Conservation (phyloP, 2,888 invertebrate genomes). For the Rosalia funebris region DNA sequence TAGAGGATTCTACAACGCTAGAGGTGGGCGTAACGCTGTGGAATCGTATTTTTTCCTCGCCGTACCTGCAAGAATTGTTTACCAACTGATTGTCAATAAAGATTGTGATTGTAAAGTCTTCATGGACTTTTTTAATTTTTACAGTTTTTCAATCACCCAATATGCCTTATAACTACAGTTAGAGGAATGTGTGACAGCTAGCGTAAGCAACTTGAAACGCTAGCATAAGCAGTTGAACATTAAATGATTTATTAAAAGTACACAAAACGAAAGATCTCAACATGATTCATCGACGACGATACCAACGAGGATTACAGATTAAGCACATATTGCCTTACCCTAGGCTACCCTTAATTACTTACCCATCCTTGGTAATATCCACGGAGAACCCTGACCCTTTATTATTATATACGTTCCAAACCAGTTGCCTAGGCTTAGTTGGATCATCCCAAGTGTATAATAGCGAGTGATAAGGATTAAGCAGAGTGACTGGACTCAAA, state of each 20-base stretch:
- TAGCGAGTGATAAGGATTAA: constrained; percentile 80
- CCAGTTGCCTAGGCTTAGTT: constrained; percentile 73
- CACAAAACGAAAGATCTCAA: too few relatives aligned
- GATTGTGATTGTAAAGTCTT: too few relatives aligned
- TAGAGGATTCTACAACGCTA: constrained; percentile 64
- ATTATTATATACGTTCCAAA: constrained; percentile 87
- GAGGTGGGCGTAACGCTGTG: constrained; percentile 71
- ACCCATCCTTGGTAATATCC: constrained; percentile 77
- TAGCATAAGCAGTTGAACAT: too few relatives aligned
- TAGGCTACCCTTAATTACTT: too few relatives aligned
- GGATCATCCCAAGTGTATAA: constrained; percentile 90
- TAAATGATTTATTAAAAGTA: too few relatives aligned
- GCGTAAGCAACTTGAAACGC: too few relatives aligned
- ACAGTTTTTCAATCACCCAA: background rate
- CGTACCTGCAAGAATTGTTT: constrained; percentile 63
- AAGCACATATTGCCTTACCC: too few relatives aligned
- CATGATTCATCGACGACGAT: too few relatives aligned
- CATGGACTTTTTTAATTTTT: too few relatives aligned
- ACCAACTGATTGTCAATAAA: background rate
- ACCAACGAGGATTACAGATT: too few relatives aligned
- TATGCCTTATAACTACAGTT: too few relatives aligned
- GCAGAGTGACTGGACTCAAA: constrained; percentile 74
- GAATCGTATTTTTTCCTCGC: constrained; percentile 78
- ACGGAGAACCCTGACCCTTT: constrained; percentile 78
- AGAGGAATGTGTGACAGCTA: too few relatives aligned